phyloP scores from a whole-genome alignment of 2,888 invertebrate species.

The Ichneumoninae sp. region DNA sequence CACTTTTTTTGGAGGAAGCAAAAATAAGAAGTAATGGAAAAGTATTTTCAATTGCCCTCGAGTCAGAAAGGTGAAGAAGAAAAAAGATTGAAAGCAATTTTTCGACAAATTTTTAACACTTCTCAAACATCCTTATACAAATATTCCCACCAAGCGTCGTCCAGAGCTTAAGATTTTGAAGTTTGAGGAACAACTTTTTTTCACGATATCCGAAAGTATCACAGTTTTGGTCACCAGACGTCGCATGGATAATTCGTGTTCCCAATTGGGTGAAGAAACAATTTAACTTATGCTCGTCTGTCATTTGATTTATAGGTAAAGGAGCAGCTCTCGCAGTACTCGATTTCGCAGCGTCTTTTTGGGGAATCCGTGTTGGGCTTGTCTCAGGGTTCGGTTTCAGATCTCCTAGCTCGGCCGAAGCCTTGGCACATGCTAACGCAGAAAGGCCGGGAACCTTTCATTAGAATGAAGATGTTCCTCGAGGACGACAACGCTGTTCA shows the following conservation, averaged over 20 bases:
- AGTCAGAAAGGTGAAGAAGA: neutral
- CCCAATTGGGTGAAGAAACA: slow-evolving; percentile 12
- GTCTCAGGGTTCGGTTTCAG: slow-evolving; percentile 98
- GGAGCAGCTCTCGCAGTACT: slow-evolving; percentile 97
- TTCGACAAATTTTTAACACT: neutral
- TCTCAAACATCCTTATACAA: neutral
- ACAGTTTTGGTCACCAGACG: slow-evolving; percentile 21
- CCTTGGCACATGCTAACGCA: slow-evolving; percentile 99
- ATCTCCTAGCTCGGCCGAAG: slow-evolving; percentile 97
- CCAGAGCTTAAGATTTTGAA: neutral
- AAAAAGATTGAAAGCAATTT: neutral
- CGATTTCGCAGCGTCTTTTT: slow-evolving; percentile 98
- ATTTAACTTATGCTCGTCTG: slow-evolving; percentile 29
- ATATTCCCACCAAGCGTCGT: neutral
- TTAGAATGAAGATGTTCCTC: slow-evolving; percentile 98
- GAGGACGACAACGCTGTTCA: slow-evolving; percentile 98
- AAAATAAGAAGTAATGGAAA: neutral
- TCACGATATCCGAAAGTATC: neutral
- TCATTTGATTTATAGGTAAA: slow-evolving; percentile 87
- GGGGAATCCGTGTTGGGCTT: slow-evolving; percentile 99
- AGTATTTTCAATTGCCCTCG: neutral
- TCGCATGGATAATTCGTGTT: slow-evolving; percentile 49
- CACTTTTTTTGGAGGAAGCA: neutral
- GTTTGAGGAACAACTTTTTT: neutral
- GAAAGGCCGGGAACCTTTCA: slow-evolving; percentile 98